A percentile compares a stretch with the other conserved stretches of the same genome.
phyloP scores from a whole-genome alignment of 2,113 vertebrate genomes.

The Salminus brasiliensis region DNA sequence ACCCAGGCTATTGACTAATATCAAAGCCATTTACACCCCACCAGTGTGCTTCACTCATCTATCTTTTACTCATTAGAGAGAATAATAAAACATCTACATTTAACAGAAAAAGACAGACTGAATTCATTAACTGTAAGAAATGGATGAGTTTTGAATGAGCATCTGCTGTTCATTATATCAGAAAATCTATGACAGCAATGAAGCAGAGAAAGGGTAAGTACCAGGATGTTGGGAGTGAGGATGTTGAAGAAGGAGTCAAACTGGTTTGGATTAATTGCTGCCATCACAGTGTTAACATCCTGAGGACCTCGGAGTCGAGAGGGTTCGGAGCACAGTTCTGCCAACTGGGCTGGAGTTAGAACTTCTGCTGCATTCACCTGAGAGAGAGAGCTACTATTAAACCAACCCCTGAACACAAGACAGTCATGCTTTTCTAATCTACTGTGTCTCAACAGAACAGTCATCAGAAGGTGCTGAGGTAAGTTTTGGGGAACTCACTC shows the following conservation, averaged over 20 bases:
- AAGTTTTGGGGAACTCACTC: conserved; percentile 51
- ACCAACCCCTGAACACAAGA: not conserved
- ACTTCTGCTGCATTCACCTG: conserved; percentile 58
- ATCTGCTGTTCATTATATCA: not conserved
- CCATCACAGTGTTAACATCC: conserved; percentile 57
- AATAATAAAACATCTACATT: no score
- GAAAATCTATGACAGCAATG: not conserved
- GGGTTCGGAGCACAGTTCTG: conserved; percentile 50
- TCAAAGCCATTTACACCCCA: no score
- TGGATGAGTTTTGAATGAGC: not conserved
- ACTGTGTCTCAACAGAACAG: no score
- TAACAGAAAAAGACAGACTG: no score
- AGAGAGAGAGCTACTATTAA: not conserved
- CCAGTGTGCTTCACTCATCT: no score
- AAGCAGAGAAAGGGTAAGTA: conserved; percentile 40
- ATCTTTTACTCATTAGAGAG: no score
- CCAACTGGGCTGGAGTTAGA: conserved; percentile 57
- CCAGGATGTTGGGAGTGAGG: conserved; percentile 62
- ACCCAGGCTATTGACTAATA: no score
- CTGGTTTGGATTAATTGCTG: conserved; percentile 39
- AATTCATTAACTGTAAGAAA: no score
- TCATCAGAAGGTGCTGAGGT: not conserved
- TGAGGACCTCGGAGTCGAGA: conserved; percentile 40
- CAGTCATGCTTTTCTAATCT: no score
- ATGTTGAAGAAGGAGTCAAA: conserved; percentile 63